Evolutionary conservation across 1,140 invertebrate genomes (phyloP), one percentile per base, ranked within the genome.

Genomic region (Bombus superbus): DNA sequence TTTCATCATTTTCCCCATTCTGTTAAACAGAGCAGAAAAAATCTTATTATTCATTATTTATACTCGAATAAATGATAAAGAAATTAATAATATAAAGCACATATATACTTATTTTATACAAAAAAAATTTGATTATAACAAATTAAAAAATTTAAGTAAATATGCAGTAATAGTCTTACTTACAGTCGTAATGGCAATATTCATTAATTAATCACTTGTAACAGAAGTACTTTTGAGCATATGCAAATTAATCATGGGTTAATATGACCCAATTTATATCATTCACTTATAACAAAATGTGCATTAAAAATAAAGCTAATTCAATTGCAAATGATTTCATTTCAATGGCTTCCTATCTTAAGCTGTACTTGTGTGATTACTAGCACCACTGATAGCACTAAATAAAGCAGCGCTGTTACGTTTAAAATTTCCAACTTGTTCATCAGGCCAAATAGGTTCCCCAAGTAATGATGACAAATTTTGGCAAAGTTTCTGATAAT

Each of bases 401-500:
- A 97, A 97, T 25, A 97, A 94, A 89, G 96, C 96, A 91, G 96
- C 96, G 91, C 97, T 97, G 90, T 97, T 97, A 75, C 96, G 95
- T 91, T 96, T 96, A 87, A 96, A 96, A 86, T 93, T 96, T 57
- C 95, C 96, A 53, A 96, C 96, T 77, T 97, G 95, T 38, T 97
- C 96, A 64, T 97, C 97, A 28, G 96, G 96, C 93, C 97, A 97
- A 42, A 97, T 89, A 0, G 96, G 95, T 93, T 98, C 97, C 4
- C 97, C 97, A 53, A 98, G 96, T 79, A 98, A 94, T 53, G 95
- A 95, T 59, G 97, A 97, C n/a, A 99, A 95, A 66, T 97, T 97
- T 80, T 97, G 96, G 83, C 97, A 98, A 38, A 99, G 95, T 90
- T 98, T 98, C 89, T 97, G 97, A 95, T 98, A 99, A 93, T 98